These are phyloP conservation scores for Ormyrus rosae DNA, from an alignment of 2,888 invertebrate species.

Conservation along the genomic window DNA sequence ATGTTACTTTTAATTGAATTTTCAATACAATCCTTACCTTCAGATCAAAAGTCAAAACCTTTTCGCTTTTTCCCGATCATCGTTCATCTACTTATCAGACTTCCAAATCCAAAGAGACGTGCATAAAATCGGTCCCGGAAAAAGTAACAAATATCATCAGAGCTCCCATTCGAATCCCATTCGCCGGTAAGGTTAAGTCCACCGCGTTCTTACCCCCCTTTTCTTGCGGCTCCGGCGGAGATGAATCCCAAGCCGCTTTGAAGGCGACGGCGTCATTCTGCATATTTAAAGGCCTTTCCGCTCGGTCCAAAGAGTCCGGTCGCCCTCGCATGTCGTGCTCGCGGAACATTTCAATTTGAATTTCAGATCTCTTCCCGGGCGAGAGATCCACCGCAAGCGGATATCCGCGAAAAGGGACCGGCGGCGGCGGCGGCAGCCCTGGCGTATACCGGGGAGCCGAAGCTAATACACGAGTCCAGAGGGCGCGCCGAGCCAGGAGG, in stretches of 20 bases:
- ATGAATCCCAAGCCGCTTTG: slow-evolving; percentile 48
- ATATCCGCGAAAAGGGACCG: slow-evolving; percentile 60
- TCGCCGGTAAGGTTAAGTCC: slow-evolving; percentile 35
- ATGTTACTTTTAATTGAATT: too few species aligned
- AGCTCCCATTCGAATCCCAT: background rate
- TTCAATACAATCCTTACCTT: too few species aligned
- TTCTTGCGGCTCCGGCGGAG: slow-evolving; percentile 14
- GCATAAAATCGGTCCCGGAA: too few species aligned
- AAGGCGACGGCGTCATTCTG: slow-evolving; percentile 37
- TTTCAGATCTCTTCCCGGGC: slow-evolving; percentile 64
- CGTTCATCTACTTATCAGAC: too few species aligned
- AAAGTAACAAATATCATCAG: too few species aligned
- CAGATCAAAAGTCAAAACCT: too few species aligned
- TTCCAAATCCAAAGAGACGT: too few species aligned
- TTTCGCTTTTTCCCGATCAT: too few species aligned
- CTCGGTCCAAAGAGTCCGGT: background rate
- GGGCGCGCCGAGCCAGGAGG: slow-evolving; percentile 5
- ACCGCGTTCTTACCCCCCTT: slow-evolving; percentile 2
- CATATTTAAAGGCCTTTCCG: slow-evolving; percentile 50
- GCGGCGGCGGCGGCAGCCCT: slow-evolving; percentile 55
- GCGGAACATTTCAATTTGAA: slow-evolving; percentile 66
- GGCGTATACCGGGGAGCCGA: slow-evolving; percentile 62
- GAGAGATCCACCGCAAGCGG: slow-evolving; percentile 60
- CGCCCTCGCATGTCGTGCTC: slow-evolving; percentile 7
- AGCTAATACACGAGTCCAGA: slow-evolving; percentile 54